A percentile compares a stretch with the other conserved stretches of the same genome.
Conservation (phyloP, 2,888 invertebrate species). For the Netelia inedita region DNA sequence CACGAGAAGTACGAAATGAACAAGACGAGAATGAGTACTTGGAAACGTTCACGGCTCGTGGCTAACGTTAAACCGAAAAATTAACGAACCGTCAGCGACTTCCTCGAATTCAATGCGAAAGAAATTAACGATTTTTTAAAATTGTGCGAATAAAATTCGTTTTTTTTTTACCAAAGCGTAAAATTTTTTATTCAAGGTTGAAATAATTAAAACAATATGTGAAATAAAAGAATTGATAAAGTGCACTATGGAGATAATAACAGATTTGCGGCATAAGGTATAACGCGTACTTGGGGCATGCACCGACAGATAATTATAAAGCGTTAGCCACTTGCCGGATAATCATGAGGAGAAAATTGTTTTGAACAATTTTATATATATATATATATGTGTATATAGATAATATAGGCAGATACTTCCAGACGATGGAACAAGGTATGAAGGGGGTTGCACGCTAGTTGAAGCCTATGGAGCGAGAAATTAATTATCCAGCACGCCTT, state of each 20-base stretch:
- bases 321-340: constrained; percentile 34
- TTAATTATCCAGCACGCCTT: constrained; percentile 43
- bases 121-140: too few species aligned
- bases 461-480: constrained; percentile 28
- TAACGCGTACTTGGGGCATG: constrained; percentile 1
- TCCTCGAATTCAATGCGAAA: too few species aligned
- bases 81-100: neutral
- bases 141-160: too few species aligned
- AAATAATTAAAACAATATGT: too few species aligned
- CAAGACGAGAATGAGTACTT: constrained; percentile 32
- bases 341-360: constrained; percentile 31
- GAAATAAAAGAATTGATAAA: too few species aligned
- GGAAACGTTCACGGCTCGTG: constrained; percentile 19
- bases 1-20: constrained; percentile 24
- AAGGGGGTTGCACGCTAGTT: constrained; percentile 22
- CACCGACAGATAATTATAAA: constrained; percentile 30
- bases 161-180: too few species aligned
- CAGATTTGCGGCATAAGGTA: constrained; percentile 3
- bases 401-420: neutral
- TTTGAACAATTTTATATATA: constrained; percentile 1
- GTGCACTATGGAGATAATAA: neutral
- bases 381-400: neutral
- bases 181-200: too few species aligned
- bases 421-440: neutral
- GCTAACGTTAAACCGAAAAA: constrained; percentile 21